phyloP scores from a whole-genome alignment of 2,888 invertebrate species.

The Myopa testacea region DNA sequence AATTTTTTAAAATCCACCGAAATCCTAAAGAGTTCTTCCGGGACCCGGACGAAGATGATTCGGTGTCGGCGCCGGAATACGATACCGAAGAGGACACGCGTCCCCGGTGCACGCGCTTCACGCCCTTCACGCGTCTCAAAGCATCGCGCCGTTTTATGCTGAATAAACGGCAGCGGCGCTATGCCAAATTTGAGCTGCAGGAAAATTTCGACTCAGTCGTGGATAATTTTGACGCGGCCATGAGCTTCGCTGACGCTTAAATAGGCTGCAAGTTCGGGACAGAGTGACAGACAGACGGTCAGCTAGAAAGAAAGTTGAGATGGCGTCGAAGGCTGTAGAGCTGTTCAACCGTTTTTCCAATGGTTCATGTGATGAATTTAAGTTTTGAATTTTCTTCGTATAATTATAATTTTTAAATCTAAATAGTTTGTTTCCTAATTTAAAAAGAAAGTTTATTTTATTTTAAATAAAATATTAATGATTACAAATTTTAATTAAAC shows the following conservation, averaged over 20 bases:
- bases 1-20: slow-evolving; percentile 62
- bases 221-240: slow-evolving; percentile 62
- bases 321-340: slow-evolving; percentile 46
- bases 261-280: slow-evolving; percentile 18
- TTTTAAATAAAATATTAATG: slow-evolving; percentile 36
- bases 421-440: slow-evolving; percentile 39
- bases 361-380: slow-evolving; percentile 63
- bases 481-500: slow-evolving; percentile 29
- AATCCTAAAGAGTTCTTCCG: slow-evolving; percentile 62
- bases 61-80: slow-evolving; percentile 63
- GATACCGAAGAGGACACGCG: slow-evolving; percentile 60
- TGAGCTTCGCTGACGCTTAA: slow-evolving; percentile 56
- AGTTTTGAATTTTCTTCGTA: slow-evolving; percentile 50
- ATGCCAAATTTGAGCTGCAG: slow-evolving; percentile 59
- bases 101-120: slow-evolving; percentile 52
- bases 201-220: slow-evolving; percentile 64
- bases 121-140: slow-evolving; percentile 55
- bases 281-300: slow-evolving; percentile 29
- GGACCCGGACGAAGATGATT: slow-evolving; percentile 59
- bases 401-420: slow-evolving; percentile 35
- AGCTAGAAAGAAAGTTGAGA: slow-evolving; percentile 42
- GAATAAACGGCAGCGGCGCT: slow-evolving; percentile 54
- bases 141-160: slow-evolving; percentile 47
- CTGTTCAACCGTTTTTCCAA: slow-evolving; percentile 51
- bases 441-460: slow-evolving; percentile 33